Conservation (phyloP, 2,888 invertebrate genomes). For the Heliconius erato region DNA sequence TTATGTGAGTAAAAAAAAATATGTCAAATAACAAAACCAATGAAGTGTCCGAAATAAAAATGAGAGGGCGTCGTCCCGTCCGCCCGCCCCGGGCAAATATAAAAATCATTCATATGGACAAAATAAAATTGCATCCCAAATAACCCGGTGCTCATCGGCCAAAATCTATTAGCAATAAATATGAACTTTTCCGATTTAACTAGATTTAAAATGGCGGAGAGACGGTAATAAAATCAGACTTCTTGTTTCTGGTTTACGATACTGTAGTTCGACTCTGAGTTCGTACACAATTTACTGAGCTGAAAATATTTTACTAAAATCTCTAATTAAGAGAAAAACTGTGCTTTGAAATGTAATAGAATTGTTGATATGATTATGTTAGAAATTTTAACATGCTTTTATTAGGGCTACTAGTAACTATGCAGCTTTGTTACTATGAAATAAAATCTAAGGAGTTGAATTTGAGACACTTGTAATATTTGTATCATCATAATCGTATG, state of each 20-base stretch:
- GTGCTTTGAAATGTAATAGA: too few relatives aligned
- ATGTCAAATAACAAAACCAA: constrained; percentile 66
- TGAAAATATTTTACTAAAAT: constrained; percentile 17
- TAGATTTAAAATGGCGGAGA: constrained; percentile 79
- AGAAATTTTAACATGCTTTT: too few relatives aligned
- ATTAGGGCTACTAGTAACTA: too few relatives aligned
- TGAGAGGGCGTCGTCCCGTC: constrained; percentile 66
- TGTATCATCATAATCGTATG: too few relatives aligned
- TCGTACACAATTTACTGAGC: constrained; percentile 11
- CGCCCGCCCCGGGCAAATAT: constrained; percentile 78
- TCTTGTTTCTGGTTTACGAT: constrained; percentile 77
- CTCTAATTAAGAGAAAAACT: neutral
- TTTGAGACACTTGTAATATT: too few relatives aligned
- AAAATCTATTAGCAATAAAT: constrained; percentile 86
- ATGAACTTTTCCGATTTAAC: constrained; percentile 85
- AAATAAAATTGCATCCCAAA: constrained; percentile 86
- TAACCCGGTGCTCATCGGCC: constrained; percentile 82
- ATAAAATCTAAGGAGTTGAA: too few relatives aligned
- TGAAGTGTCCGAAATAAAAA: constrained; percentile 74
- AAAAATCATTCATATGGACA: constrained; percentile 85
- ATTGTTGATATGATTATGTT: too few relatives aligned
- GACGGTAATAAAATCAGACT: constrained; percentile 70
- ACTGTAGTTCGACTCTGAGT: constrained; percentile 72
- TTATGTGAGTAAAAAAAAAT: neutral
- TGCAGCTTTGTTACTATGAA: too few relatives aligned